phyloP scores from a whole-genome alignment of 2,888 invertebrate genomes.

The Drosophila recens region DNA sequence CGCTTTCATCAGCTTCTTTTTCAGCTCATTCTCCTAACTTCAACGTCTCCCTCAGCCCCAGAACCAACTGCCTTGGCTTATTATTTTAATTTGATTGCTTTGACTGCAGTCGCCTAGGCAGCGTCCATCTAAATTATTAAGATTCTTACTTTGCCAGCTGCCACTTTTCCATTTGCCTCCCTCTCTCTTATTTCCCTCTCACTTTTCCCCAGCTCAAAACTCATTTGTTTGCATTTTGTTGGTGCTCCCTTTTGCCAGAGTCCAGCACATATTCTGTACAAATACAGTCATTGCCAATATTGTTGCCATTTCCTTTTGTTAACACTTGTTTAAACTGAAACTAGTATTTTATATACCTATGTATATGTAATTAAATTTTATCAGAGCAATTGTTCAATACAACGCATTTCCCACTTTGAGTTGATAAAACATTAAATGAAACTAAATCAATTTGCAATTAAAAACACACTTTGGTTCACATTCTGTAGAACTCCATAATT shows the following conservation, averaged over 20 bases:
- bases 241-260: not conserved
- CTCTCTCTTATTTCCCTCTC: not conserved
- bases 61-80: conserved; percentile 1
- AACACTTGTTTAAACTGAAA: not conserved
- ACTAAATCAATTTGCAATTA: too few relatives aligned
- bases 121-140: conserved; percentile 65
- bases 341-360: not conserved
- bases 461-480: too few relatives aligned
- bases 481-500: too few relatives aligned
- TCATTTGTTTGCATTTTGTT: conserved; percentile 1
- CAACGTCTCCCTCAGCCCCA: not conserved
- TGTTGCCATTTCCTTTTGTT: not conserved
- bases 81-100: conserved; percentile 79
- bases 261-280: conserved; percentile 2
- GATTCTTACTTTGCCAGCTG: conserved; percentile 27
- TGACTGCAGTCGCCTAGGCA: conserved; percentile 62
- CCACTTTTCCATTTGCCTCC: not conserved
- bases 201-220: conserved; percentile 1
- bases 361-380: not conserved
- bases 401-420: too few relatives aligned
- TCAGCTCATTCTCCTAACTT: not conserved
- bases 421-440: too few relatives aligned
- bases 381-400: conserved; percentile 2
- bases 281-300: not conserved
- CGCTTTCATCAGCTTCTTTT: conserved; percentile 62